Evolutionary conservation across 2,888 invertebrate genomes (phyloP).

Genomic region (Allacma fusca): DNA sequence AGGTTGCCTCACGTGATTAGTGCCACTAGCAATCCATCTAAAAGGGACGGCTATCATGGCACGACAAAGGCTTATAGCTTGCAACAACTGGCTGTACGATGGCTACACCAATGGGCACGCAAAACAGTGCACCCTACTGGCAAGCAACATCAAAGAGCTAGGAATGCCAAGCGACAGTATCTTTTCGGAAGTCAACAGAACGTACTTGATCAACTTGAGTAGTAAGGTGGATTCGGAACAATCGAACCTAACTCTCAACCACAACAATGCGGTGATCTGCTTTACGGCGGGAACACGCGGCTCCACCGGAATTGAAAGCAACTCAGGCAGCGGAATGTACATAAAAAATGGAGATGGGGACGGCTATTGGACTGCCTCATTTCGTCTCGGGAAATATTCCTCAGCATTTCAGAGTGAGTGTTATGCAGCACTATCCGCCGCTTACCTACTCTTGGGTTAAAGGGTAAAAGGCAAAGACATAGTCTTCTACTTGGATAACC

Average conservation of each 20-base stretch:
- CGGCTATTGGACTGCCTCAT: not conserved
- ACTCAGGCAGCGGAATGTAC: not conserved
- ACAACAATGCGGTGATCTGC: not conserved
- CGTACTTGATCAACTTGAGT: too few relatives aligned
- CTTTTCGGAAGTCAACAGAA: too few relatives aligned
- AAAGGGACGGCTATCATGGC: not conserved
- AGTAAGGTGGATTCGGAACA: too few relatives aligned
- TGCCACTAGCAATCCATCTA: not conserved
- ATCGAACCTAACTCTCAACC: too few relatives aligned
- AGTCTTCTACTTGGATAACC: not conserved
- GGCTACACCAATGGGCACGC: not conserved
- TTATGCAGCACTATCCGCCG: not conserved
- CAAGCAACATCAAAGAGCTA: not conserved
- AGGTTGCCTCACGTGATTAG: not conserved
- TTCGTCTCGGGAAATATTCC: not conserved
- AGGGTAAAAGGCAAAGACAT: not conserved
- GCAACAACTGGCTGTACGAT: not conserved
- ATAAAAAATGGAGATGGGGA: not conserved
- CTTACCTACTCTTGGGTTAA: not conserved
- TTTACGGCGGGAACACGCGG: not conserved
- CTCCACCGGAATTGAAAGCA: not conserved
- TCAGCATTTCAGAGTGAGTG: not conserved
- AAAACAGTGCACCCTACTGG: not conserved
- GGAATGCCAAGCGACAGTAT: not conserved
- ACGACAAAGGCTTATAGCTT: too few relatives aligned